Conservation (phyloP, 2,888 invertebrate genomes). For the Empis livida region DNA sequence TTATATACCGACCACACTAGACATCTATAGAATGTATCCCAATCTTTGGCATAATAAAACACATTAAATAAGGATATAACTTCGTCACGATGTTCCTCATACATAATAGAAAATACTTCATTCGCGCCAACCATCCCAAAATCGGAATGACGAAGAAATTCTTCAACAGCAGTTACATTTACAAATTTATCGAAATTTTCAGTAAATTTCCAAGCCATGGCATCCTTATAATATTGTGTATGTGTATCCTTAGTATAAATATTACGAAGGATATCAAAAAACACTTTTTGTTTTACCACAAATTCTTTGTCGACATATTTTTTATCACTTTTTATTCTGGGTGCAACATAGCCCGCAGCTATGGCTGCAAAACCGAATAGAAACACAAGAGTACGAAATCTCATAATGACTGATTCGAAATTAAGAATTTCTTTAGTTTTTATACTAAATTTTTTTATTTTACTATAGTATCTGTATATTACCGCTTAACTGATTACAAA, state of each 20-base stretch:
- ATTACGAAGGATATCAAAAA: slow-evolving; percentile 11
- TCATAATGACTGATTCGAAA: slow-evolving; percentile 13
- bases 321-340: slow-evolving; percentile 3
- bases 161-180: slow-evolving; percentile 7
- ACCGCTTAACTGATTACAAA: too few relatives aligned
- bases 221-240: slow-evolving; percentile 8
- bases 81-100: slow-evolving; percentile 12
- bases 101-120: slow-evolving; percentile 10
- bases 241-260: slow-evolving; percentile 10
- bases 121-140: slow-evolving; percentile 5
- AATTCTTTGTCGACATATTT: slow-evolving; percentile 10
- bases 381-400: slow-evolving; percentile 9
- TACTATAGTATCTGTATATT: too few relatives aligned
- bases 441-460: too few relatives aligned
- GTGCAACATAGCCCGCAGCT: slow-evolving; percentile 5
- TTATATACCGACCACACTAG: slow-evolving; percentile 49
- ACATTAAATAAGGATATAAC: slow-evolving; percentile 49
- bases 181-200: slow-evolving; percentile 4
- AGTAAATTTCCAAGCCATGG: slow-evolving; percentile 5
- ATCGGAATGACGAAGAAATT: slow-evolving; percentile 6
- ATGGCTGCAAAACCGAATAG: slow-evolving; percentile 8
- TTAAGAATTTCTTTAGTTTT: too few relatives aligned
- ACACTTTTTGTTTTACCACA: slow-evolving; percentile 10
- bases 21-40: slow-evolving; percentile 51
- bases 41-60: slow-evolving; percentile 52